Conservation (phyloP, 2,888 invertebrate species). For the Gastracanthus pulcherrimus region DNA sequence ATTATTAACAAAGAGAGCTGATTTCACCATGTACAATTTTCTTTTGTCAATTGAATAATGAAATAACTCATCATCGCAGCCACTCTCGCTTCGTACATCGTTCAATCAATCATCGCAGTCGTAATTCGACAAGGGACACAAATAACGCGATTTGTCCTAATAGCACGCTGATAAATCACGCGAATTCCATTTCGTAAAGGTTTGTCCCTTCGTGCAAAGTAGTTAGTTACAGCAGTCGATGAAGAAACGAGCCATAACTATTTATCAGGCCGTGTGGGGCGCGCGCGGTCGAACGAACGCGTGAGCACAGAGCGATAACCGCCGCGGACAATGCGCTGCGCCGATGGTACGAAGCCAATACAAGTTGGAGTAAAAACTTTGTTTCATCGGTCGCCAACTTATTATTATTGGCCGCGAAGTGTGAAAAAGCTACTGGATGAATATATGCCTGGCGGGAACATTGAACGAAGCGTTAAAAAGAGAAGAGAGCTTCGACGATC, state of each 20-base stretch:
- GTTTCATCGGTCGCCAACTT: neutral
- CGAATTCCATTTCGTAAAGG: neutral
- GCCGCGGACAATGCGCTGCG: conserved; percentile 19
- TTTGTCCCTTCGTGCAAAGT: conserved; percentile 21
- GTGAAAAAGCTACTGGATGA: too few species aligned
- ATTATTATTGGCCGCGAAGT: neutral
- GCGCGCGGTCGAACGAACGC: neutral
- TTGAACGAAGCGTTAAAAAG: neutral
- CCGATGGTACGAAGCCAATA: neutral
- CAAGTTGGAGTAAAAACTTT: conserved; percentile 12
- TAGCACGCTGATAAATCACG: neutral
- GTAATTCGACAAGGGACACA: neutral
- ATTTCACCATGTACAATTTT: too few species aligned
- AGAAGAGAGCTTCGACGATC: neutral
- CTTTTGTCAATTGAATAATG: neutral
- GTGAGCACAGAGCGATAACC: neutral
- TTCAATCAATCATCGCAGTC: neutral
- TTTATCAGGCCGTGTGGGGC: conserved; percentile 31
- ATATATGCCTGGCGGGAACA: too few species aligned
- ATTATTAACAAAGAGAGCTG: neutral
- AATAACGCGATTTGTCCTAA: neutral
- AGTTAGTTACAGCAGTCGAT: conserved; percentile 5
- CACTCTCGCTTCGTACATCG: neutral
- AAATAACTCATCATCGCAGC: neutral
- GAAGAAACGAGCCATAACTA: conserved; percentile 32